phyloP scores from a whole-genome alignment of 2,113 vertebrate species.

The Sapajus apella region DNA sequence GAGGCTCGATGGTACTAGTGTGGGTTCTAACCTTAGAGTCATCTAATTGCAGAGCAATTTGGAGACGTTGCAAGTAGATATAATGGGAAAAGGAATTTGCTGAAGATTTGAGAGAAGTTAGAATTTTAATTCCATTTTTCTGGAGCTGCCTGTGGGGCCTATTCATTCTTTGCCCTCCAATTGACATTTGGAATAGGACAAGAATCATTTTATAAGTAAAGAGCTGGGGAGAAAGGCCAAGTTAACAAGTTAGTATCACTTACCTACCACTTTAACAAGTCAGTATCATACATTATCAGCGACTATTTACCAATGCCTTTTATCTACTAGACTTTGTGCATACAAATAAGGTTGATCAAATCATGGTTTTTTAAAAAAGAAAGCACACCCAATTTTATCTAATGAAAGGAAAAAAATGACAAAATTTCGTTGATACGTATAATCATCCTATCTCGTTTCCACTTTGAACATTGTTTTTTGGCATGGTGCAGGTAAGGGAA shows the following conservation, averaged over 20 bases:
- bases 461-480: conserved; percentile 1
- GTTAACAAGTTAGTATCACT: not conserved
- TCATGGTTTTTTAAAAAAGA: not conserved
- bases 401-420: conserved; percentile 32
- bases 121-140: not conserved
- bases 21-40: not conserved
- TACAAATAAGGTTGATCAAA: conserved; percentile 6
- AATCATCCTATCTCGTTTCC: not conserved
- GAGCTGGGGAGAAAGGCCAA: not conserved
- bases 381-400: not conserved
- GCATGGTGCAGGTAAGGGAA: not conserved
- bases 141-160: not conserved
- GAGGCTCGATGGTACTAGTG: no score
- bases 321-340: not conserved
- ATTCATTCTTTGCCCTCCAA: not conserved
- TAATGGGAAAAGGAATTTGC: not conserved
- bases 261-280: not conserved
- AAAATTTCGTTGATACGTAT: not conserved
- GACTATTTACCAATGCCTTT: conserved; percentile 4
- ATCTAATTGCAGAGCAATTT: not conserved
- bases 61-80: not conserved
- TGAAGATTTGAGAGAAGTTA: not conserved
- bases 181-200: not conserved
- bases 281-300: not conserved
- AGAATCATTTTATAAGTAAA: not conserved